Percentiles rank a stretch among this genome's conserved stretches.
Conservation (phyloP, 2,113 vertebrate genomes). For the Trematomus loennbergii region DNA sequence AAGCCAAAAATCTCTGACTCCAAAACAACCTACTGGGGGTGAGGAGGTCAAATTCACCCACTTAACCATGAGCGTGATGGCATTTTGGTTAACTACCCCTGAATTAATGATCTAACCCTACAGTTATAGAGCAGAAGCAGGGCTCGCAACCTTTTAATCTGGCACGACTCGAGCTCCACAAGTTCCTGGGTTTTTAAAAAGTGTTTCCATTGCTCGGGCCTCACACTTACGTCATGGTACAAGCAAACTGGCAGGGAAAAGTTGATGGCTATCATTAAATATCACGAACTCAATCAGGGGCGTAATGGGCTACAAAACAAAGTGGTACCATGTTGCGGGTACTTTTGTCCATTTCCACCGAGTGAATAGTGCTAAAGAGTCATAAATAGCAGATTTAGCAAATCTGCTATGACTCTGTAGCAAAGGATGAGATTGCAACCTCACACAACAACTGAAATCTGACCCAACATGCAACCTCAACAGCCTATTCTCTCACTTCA, state of each 20-base stretch:
- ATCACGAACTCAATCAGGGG: conserved; percentile 51
- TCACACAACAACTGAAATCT: conserved; percentile 37
- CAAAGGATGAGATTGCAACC: conserved; percentile 17
- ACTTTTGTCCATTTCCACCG: no score
- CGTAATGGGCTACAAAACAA: conserved; percentile 47
- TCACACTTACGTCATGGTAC: conserved; percentile 61
- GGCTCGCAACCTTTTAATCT: conserved; percentile 29
- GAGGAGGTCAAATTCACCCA: conserved; percentile 62
- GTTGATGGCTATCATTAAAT: conserved; percentile 69
- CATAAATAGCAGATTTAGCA: not conserved
- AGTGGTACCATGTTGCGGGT: conserved; percentile 22
- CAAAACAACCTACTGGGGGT: conserved; percentile 48
- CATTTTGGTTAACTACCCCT: conserved; percentile 19
- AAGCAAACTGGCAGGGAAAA: conserved; percentile 52
- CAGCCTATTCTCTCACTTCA: conserved; percentile 28
- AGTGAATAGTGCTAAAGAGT: no score
- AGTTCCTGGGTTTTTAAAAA: conserved; percentile 31
- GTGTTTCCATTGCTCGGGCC: conserved; percentile 53
- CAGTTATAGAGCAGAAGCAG: conserved; percentile 6
- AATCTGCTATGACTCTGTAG: conserved; percentile 17
- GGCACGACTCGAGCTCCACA: conserved; percentile 19
- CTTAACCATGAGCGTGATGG: not conserved
- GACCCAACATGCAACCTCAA: conserved; percentile 41
- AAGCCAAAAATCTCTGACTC: conserved; percentile 51
- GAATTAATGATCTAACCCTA: conserved; percentile 36